Base-by-base conservation (phyloP, 1,140 invertebrate genomes). In the Glossosoma conforme region DNA sequence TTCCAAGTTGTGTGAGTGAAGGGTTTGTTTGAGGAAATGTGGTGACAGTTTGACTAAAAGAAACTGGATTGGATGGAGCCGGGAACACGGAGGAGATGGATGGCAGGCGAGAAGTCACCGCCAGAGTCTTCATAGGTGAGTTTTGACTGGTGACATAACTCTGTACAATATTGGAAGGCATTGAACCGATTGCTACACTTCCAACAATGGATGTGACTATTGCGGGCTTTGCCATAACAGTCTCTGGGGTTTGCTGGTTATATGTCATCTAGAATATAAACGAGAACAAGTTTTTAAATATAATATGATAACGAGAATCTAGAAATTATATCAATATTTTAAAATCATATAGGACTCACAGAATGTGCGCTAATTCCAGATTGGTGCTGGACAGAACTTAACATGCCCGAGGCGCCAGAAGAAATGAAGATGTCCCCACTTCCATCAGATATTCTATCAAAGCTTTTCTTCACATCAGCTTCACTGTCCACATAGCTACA, bases 401-500 rank as follows among this genome's bases (percentile, higher is more conserved):
- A 13, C 10, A 44, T 21, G 14, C 17, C 19, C 15, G 47, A 25
- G 44, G 38, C 38, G 21, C 41, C 38, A 17, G 4, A 25, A 1
- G 44, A 30, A 30, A 33, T 38, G 28, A 44, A 47, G 24, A 56
- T 32, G 33, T 52, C 41, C 28, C 48, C 3, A 3, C 44, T 35
- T 3, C 56, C 56, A 44, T 58, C 56, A 10, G 72, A 72, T 33
- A 75, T 50, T 53, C 72, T 74, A 48, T 75, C 70, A 43, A 75
- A 74, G 17, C 70, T 71, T 58, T 75, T 75, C 35, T 71, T 68
- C 2, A 70, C 71, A 52, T 75, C 72, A 3, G 72, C 68, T 41
- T 75, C 72, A 60, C 70, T 74, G 37, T 75, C 72, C 28, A 72
- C 72, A 52, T 75, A 58, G 33, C 47, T 72, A 5, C 70, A 70